These are phyloP conservation scores for Herpetotheres cachinnans DNA, from an alignment of 2,113 vertebrate species.

Conservation along the genomic window DNA sequence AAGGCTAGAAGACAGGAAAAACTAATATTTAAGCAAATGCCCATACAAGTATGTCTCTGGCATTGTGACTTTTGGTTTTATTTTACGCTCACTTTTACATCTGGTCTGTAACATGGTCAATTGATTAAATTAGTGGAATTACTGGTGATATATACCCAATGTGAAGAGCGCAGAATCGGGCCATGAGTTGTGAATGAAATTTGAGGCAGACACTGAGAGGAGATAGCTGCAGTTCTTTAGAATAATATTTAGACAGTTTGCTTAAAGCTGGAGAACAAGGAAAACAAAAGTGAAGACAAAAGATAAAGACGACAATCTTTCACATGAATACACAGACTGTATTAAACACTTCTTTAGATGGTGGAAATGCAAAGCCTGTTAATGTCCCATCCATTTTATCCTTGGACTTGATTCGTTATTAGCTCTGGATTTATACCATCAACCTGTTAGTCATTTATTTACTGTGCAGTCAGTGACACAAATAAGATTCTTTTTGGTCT, in stretches of 20 bases:
- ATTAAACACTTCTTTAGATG: background rate
- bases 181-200: background rate
- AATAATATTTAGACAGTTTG: background rate
- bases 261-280: background rate
- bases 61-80: background rate
- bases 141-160: background rate
- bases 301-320: background rate
- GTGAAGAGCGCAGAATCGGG: background rate
- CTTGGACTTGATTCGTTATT: background rate
- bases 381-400: background rate
- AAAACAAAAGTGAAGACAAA: background rate
- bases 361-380: background rate
- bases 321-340: background rate
- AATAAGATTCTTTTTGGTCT: background rate
- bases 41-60: background rate
- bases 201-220: background rate
- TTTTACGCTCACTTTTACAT: background rate
- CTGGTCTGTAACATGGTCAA: background rate
- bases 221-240: background rate
- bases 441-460: background rate
- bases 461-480: background rate
- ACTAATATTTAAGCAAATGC: background rate
- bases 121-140: background rate
- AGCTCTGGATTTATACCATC: background rate
- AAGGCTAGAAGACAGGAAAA: background rate